Conservation (phyloP, 2,797 vertebrate genomes). For the Caiman crocodilus region DNA sequence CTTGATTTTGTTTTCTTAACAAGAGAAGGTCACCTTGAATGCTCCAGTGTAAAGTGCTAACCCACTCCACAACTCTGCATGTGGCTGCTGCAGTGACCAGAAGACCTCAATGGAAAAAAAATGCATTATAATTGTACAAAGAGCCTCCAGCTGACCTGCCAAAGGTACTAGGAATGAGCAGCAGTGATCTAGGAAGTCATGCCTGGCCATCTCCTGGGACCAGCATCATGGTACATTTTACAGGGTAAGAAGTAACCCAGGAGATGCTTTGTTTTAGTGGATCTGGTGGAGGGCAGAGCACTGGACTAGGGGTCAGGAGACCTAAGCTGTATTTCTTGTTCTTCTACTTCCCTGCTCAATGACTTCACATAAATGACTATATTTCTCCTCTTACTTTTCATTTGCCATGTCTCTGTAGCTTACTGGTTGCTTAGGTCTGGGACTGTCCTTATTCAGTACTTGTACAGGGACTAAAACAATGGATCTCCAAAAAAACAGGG, state of each 20-base stretch:
- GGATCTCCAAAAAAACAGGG: too few relatives aligned
- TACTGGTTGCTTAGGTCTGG: too few relatives aligned
- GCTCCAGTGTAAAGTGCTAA: not conserved
- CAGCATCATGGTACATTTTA: not conserved
- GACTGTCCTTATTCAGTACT: too few relatives aligned
- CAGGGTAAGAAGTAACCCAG: not conserved
- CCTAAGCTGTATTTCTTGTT: conserved; percentile 26
- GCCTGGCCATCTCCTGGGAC: not conserved
- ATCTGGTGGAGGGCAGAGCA: not conserved
- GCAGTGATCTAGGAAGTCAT: conserved; percentile 8
- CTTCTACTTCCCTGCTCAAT: not conserved
- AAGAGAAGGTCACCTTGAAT: conserved; percentile 53
- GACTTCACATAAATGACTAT: conserved; percentile 25
- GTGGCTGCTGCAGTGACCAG: not conserved
- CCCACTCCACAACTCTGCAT: not conserved
- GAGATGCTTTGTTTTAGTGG: conserved; percentile 27
- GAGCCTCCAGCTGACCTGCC: not conserved
- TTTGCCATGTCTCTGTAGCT: not conserved
- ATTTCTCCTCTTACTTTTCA: conserved; percentile 11
- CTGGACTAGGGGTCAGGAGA: not conserved
- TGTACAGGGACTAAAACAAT: too few relatives aligned
- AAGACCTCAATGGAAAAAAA: not conserved
- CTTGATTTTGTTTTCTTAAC: conserved; percentile 30
- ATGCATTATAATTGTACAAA: not conserved
- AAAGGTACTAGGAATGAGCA: not conserved